These are phyloP conservation scores for Takifugu flavidus DNA, from an alignment of 2,113 vertebrate species.

Conservation along the genomic window DNA sequence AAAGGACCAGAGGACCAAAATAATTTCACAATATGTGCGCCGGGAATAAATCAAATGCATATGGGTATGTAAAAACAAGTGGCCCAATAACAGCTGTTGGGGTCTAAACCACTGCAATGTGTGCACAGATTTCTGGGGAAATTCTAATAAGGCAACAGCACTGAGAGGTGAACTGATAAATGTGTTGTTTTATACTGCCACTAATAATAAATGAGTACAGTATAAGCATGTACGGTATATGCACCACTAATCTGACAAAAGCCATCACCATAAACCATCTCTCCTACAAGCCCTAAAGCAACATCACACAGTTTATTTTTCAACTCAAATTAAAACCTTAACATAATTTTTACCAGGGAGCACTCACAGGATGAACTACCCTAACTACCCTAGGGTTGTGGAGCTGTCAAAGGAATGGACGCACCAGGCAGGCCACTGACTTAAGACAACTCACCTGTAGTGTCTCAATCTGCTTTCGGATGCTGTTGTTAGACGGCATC, in stretches of 20 bases:
- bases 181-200: no score
- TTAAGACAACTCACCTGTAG: conserved; percentile 90
- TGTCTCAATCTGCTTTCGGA: conserved; percentile 99
- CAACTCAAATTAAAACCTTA: background rate
- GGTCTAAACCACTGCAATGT: no score
- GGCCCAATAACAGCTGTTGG: no score
- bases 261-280: conserved; percentile 12
- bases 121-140: no score
- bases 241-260: background rate
- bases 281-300: conserved; percentile 12
- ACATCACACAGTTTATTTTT: conserved; percentile 9
- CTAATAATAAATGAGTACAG: no score
- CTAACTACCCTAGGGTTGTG: conserved; percentile 16
- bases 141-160: no score
- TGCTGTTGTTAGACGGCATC: conserved; percentile 99
- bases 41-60: no score
- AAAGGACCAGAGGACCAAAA: no score
- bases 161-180: no score
- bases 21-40: no score
- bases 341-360: background rate
- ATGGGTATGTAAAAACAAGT: no score
- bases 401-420: conserved; percentile 8
- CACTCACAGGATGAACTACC: background rate
- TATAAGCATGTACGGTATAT: no score
- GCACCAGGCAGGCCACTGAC: conserved; percentile 32